A percentile compares a stretch with the other conserved stretches of the same genome.
These are phyloP conservation scores for Lutraria rhynchaena DNA, from an alignment of 1,140 invertebrate genomes.

Conservation along the genomic window DNA sequence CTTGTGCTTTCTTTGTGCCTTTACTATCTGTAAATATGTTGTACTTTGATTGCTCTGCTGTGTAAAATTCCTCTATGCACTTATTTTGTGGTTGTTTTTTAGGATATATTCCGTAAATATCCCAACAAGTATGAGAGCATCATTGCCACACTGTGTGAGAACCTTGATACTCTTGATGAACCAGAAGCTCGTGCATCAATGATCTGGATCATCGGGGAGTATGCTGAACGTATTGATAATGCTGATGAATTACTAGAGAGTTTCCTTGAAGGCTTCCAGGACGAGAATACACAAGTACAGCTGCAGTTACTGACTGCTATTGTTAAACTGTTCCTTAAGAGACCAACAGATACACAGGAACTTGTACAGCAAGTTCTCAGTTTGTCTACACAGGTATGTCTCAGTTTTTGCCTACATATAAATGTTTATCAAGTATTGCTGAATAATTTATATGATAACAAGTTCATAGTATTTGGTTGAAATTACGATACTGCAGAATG, in stretches of 20 bases:
- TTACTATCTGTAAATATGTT: too few species aligned
- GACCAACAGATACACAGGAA: constrained; percentile 99
- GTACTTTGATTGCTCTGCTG: too few species aligned
- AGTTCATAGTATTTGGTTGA: too few species aligned
- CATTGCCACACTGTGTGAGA: constrained; percentile 99
- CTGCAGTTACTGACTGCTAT: constrained; percentile 98
- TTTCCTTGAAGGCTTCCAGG: constrained; percentile 99
- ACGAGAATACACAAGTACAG: constrained; percentile 87
- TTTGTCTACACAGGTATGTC: constrained; percentile 91
- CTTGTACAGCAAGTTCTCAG: constrained; percentile 96
- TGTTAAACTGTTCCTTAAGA: constrained; percentile 98
- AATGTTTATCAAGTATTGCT: too few species aligned
- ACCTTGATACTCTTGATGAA: constrained; percentile 99
- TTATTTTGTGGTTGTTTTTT: constrained; percentile 38
- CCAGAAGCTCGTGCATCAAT: constrained; percentile 99
- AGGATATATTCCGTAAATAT: constrained; percentile 99
- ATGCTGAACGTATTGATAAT: constrained; percentile 99
- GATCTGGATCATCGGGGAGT: constrained; percentile 99
- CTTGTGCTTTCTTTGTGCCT: too few species aligned
- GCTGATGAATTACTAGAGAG: constrained; percentile 99
- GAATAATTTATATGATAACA: too few species aligned
- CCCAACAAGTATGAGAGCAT: constrained; percentile 99
- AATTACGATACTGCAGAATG: too few species aligned
- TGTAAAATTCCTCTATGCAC: too few species aligned
- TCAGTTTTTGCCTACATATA: background rate